Evolutionary conservation across 2,113 vertebrate species (phyloP), one percentile per base, ranked within the genome.

Genomic region (Oenanthe oenanthe): DNA sequence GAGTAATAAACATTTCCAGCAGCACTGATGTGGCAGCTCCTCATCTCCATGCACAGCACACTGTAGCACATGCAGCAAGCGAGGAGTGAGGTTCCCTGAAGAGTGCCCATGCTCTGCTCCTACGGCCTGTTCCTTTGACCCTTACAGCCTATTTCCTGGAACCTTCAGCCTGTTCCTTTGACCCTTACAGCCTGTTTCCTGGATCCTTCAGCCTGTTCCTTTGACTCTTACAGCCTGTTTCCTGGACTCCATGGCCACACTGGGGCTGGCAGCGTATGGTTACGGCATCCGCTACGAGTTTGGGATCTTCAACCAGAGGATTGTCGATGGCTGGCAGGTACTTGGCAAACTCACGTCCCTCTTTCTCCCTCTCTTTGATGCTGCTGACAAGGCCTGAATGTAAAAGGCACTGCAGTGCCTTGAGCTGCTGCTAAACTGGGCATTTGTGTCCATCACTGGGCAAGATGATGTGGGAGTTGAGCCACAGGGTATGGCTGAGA

Each of bases 261-360:
- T 99, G 85, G 98, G 99, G 36, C 97, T 99, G 95, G 99, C 98
- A 0, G 98, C 99, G 0, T 99, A 99, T 0, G 98, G 99, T 43
- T 99, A 99, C 1, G 99, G 99, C 58, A 99, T 99, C 96, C 98
- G 98, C 76, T 99, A 99, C 5, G 99, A 99, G 84, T 99, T 99
- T n/a, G 99, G 99, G 28, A 99, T 99, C 96, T 99, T 99, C 96
- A 99, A 99, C 84, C 99, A 99, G 97, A 99, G 98, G 97, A 98
- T 99, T 73, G 82, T 98, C 0, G 95, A 98, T 1, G 99, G 99
- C 85, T 99, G 98, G 98, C 99, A 99, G 98, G 99, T 99, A 95
- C 48, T 89, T 32, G 38, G 24, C 42, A 79, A 65, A 15, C 50
- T 61, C 32, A 9, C 8, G 21, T 70, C 26, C 24, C 18, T 13